Conservation (phyloP, 53 echinoderm and acorn worm genomes). For the Echinarachnius parma region DNA sequence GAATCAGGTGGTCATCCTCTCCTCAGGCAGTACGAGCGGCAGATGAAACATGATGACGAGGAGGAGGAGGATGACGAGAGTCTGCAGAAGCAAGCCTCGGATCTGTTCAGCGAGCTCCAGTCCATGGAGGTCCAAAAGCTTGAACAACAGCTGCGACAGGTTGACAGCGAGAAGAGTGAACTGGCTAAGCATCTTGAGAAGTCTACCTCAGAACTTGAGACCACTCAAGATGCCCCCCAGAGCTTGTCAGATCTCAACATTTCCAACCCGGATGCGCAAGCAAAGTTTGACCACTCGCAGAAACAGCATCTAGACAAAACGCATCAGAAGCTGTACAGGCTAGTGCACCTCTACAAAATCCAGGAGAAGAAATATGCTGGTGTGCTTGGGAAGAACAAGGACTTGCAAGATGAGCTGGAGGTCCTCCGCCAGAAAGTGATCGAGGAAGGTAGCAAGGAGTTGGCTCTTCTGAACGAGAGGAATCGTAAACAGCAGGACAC, state of each 20-base stretch:
- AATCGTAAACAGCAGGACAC: slow-evolving; percentile 79
- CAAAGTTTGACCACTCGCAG: slow-evolving; percentile 57
- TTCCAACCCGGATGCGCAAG: slow-evolving; percentile 47
- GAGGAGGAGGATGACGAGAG: slow-evolving; percentile 31
- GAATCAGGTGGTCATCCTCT: slow-evolving; percentile 83
- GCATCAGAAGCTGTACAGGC: slow-evolving; percentile 63
- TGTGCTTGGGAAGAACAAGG: slow-evolving; percentile 65
- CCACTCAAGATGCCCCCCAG: slow-evolving; percentile 76
- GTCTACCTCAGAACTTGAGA: slow-evolving; percentile 72
- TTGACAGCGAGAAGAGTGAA: slow-evolving; percentile 89
- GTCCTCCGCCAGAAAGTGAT: slow-evolving; percentile 51
- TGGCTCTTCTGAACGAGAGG: slow-evolving; percentile 74
- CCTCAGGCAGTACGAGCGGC: slow-evolving; percentile 79
- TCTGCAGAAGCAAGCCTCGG: slow-evolving; percentile 50
- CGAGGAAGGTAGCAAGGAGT: slow-evolving; percentile 71
- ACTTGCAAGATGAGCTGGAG: slow-evolving; percentile 62
- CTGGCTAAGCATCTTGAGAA: slow-evolving; percentile 65
- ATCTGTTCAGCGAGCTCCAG: slow-evolving; percentile 88
- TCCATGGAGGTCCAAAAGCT: slow-evolving; percentile 81
- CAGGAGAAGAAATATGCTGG: slow-evolving; percentile 73
- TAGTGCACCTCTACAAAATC: slow-evolving; percentile 67
- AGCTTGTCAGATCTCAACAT: slow-evolving; percentile 74
- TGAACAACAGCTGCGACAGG: slow-evolving; percentile 73
- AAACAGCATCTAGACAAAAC: slow-evolving; percentile 61
- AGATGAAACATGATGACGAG: slow-evolving; percentile 59